Evolutionary conservation across 2,797 vertebrate species (phyloP), one percentile per base, ranked within the genome.

Genomic region (Ceryle rudis): DNA sequence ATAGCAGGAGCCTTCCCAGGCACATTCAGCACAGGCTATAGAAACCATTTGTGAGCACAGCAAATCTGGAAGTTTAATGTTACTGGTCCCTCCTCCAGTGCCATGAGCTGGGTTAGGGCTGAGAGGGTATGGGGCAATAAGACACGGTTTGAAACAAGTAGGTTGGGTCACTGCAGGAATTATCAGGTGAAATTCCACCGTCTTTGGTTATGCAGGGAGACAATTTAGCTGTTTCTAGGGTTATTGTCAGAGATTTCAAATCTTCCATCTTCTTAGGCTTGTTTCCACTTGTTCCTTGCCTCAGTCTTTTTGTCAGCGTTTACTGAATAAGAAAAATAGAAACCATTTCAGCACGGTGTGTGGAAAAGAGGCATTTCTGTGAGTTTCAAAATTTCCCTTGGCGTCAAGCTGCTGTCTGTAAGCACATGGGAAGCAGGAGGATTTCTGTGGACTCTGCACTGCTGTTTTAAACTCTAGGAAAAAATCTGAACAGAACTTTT

Each of bases 121-220:
- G 58, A 84, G 64, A 11, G 23, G 44, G 5, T 33, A n/a, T 1
- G 0, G n/a, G 44, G 12, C 60, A 78, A 23, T 31, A 47, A 71
- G 44, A 33, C 19, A 11, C 3, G 7, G 6, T 69, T 73, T 60
- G 73, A 60, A 81, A 55, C 9, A 28, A 18, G 9, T 39, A 42
- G 22, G 11, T 21, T 33, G n/a, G 29, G 29, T 73, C 54, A 23
- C 14, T 72, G 14, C 18, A 62, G 44, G 60, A 57, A 81, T 66
- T 77, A 29, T 11, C 1, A 0, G 19, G 33, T 29, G 44, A 70
- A 83, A 71, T 74, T 70, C 49, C 1, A 3, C 15, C 4, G 4
- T 29, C 10, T 81, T 80, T 35, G 4, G 17, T 74, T 37, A 37
- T 31, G 11, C 1, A 4, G 5, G 9, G 29, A 52, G 33, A 65